These are phyloP conservation scores for Neotoxoptera formosana DNA, from an alignment of 1,140 invertebrate genomes.

Conservation along the genomic window DNA sequence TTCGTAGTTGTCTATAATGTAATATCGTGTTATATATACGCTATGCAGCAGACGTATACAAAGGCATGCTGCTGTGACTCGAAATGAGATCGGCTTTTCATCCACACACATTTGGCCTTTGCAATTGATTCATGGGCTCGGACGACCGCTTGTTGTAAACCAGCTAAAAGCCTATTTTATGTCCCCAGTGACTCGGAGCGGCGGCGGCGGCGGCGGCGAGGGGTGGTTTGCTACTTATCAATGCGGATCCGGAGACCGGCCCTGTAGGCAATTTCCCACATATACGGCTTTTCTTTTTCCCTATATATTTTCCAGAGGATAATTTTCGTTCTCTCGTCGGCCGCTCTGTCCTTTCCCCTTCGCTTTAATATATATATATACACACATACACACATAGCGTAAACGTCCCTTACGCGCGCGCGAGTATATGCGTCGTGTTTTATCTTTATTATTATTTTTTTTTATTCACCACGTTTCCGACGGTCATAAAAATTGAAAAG, in stretches of 20 bases:
- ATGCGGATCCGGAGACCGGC: background rate
- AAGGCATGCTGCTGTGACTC: background rate
- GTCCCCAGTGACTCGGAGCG: background rate
- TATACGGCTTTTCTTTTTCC: background rate
- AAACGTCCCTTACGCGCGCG: background rate
- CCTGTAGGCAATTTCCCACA: conserved; percentile 27
- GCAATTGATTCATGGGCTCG: conserved; percentile 44
- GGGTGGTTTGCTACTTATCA: conserved; percentile 25
- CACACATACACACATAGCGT: background rate
- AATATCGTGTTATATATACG: no score
- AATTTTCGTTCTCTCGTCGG: conserved; percentile 34
- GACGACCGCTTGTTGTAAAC: background rate
- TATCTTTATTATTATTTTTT: background rate
- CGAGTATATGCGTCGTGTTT: conserved; percentile 1
- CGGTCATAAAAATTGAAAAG: conserved; percentile 32
- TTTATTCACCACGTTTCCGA: conserved; percentile 13
- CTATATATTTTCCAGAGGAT: conserved; percentile 30
- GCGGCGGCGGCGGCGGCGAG: background rate
- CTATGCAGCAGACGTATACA: background rate
- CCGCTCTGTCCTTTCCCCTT: background rate
- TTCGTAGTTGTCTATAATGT: background rate
- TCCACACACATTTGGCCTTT: background rate
- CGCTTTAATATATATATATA: conserved; percentile 3
- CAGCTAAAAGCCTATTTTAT: conserved; percentile 34
- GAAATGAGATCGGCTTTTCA: background rate